Evolutionary conservation across 2,888 invertebrate species (phyloP).

Genomic region (Tortricodes alternella): DNA sequence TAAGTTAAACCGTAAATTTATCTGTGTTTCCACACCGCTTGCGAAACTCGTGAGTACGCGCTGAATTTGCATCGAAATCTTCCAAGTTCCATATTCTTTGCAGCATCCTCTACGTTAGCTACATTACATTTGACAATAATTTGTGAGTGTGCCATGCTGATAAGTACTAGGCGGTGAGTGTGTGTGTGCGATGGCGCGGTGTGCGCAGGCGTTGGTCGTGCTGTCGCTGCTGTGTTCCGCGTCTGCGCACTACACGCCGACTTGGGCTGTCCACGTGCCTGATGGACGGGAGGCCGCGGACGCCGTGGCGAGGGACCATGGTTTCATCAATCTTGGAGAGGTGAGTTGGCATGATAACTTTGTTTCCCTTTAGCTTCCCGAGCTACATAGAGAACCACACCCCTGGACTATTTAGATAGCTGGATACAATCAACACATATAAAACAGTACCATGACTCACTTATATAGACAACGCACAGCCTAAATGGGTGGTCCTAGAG

Average conservation of each 20-base stretch:
- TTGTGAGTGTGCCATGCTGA: conserved; percentile 74
- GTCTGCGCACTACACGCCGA: conserved; percentile 86
- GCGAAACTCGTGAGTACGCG: neutral
- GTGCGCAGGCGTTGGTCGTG: conserved; percentile 58
- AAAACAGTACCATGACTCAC: no score
- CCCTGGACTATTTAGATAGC: no score
- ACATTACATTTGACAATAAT: conserved; percentile 35
- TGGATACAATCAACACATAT: no score
- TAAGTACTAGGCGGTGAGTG: conserved; percentile 77
- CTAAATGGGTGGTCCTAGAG: no score
- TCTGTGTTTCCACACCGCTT: conserved; percentile 14
- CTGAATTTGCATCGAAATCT: conserved; percentile 14
- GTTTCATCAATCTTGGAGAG: conserved; percentile 93
- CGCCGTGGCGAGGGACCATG: conserved; percentile 90
- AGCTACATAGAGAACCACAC: no score
- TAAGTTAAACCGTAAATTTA: conserved; percentile 6
- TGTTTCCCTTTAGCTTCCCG: no score
- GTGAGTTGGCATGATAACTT: conserved; percentile 78
- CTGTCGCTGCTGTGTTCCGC: conserved; percentile 53
- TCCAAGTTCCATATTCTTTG: conserved; percentile 15
- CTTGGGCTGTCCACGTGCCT: conserved; percentile 93
- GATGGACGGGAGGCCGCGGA: conserved; percentile 87
- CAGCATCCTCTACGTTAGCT: conserved; percentile 42
- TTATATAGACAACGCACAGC: no score
- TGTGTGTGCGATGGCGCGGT: conserved; percentile 73